phyloP scores from a whole-genome alignment of 2,888 invertebrate genomes.

The Hymenopus coronatus region DNA sequence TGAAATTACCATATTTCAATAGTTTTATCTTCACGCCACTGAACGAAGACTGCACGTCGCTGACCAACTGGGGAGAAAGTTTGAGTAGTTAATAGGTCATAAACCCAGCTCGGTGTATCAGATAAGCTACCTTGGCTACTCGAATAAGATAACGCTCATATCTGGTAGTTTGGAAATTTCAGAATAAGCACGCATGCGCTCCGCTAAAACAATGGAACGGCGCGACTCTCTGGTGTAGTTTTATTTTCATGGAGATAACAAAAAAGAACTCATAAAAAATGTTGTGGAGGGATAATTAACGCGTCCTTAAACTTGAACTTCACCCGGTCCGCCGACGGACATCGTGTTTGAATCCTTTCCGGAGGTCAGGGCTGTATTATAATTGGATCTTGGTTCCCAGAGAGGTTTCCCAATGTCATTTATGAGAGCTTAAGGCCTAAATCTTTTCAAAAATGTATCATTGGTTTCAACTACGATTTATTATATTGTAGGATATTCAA shows the following conservation, averaged over 20 bases:
- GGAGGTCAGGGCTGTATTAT: not conserved
- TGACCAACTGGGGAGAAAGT: not conserved
- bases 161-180: not conserved
- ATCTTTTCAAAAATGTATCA: not conserved
- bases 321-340: not conserved
- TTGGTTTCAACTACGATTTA: not conserved
- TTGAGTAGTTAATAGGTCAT: constrained; percentile 6
- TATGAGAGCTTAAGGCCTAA: not conserved
- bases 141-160: not conserved
- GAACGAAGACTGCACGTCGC: not conserved
- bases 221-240: not conserved
- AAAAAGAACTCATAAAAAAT: not conserved
- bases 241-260: not conserved
- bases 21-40: too few species aligned
- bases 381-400: not conserved
- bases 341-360: not conserved
- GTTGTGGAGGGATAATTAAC: constrained; percentile 6
- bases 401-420: not conserved
- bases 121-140: not conserved
- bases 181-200: not conserved
- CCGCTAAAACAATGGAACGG: not conserved
- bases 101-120: constrained; percentile 16
- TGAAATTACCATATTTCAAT: too few species aligned
- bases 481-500: not conserved
- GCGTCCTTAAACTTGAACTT: constrained; percentile 13